Conservation (phyloP, 2,888 invertebrate species). For the Tachina lurida region DNA sequence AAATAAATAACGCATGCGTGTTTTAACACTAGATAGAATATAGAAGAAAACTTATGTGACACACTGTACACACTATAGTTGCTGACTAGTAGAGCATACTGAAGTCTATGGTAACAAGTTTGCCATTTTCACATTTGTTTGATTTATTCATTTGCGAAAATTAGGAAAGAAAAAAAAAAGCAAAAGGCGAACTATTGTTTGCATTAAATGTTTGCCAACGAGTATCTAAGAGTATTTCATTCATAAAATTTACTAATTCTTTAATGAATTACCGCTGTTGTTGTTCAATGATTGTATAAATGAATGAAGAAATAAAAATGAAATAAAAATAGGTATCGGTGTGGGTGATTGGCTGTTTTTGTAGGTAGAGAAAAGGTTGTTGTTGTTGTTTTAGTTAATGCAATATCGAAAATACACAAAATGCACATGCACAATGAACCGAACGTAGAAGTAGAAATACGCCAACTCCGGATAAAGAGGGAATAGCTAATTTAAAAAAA, state of each 20-base stretch:
- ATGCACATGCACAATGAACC: background rate
- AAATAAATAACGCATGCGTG: background rate
- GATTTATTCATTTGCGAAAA: constrained; percentile 24
- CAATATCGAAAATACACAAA: no score
- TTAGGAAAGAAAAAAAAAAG: background rate
- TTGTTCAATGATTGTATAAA: constrained; percentile 32
- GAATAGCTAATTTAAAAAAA: no score
- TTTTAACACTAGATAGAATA: no score
- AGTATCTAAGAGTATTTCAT: constrained; percentile 47
- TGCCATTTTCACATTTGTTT: constrained; percentile 12
- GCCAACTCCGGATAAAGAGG: background rate
- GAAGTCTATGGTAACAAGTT: background rate
- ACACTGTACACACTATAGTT: background rate
- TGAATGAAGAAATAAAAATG: constrained; percentile 18
- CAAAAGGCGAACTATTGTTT: constrained; percentile 13
- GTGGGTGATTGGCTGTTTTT: constrained; percentile 31
- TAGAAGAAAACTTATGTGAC: background rate
- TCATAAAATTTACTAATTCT: constrained; percentile 49
- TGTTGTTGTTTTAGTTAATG: background rate
- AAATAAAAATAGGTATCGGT: background rate
- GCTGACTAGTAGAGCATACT: background rate
- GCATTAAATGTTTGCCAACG: constrained; percentile 19
- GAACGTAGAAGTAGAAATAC: background rate
- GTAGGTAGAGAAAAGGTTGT: constrained; percentile 23
- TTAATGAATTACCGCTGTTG: constrained; percentile 56